Conservation (phyloP, 2,113 vertebrate species). For the Columba livia region DNA sequence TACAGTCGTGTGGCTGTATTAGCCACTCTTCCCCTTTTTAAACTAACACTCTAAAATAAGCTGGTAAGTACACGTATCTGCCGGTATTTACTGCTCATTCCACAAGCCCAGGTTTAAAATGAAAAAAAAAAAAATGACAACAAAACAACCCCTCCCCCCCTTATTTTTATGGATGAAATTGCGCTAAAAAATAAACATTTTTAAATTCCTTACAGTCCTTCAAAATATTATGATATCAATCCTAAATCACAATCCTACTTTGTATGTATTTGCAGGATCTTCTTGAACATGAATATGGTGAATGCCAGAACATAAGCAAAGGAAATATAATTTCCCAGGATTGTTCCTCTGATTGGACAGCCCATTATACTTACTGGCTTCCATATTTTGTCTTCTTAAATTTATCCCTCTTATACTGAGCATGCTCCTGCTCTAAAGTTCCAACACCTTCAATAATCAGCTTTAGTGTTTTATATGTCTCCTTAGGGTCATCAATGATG, state of each 20-base stretch:
- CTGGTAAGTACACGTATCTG: neutral
- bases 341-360: neutral
- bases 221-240: neutral
- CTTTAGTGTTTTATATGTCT: slow-evolving; percentile 94
- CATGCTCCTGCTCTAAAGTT: slow-evolving; percentile 90
- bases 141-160: fast-evolving
- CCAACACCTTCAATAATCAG: slow-evolving; percentile 86
- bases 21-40: neutral
- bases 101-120: neutral
- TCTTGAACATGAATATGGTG: neutral
- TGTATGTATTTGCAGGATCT: neutral
- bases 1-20: neutral
- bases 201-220: neutral
- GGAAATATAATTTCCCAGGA: neutral
- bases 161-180: neutral
- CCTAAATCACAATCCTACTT: neutral
- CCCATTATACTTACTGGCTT: slow-evolving; percentile 88
- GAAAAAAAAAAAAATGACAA: neutral
- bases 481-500: slow-evolving; percentile 94
- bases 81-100: neutral
- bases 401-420: slow-evolving; percentile 93
- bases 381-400: slow-evolving; percentile 97
- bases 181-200: neutral
- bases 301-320: neutral
- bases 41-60: neutral